phyloP scores from a whole-genome alignment of 2,888 invertebrate species.

The Nebria brevicollis region DNA sequence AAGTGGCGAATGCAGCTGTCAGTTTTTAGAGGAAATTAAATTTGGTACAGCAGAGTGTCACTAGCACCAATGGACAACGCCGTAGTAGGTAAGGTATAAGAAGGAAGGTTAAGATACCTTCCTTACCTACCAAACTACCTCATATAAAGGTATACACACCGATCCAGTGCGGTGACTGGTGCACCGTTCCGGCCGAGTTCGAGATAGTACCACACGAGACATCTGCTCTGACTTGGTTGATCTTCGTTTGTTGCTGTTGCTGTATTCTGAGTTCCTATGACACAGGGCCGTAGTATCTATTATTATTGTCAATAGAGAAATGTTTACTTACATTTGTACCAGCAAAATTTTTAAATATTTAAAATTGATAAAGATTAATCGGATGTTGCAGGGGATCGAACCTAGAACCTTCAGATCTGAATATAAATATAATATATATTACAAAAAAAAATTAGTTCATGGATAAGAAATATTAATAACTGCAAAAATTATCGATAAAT shows the following conservation, averaged over 20 bases:
- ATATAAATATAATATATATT: too few relatives aligned
- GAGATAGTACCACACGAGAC: slow-evolving; percentile 6
- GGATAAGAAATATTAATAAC: too few relatives aligned
- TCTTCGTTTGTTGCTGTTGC: neutral
- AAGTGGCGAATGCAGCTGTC: slow-evolving; percentile 10
- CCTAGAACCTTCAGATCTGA: too few relatives aligned
- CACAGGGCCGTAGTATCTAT: neutral
- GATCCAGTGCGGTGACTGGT: neutral
- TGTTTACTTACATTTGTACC: too few relatives aligned
- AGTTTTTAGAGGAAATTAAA: slow-evolving; percentile 18
- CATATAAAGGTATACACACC: neutral
- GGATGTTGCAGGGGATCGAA: too few relatives aligned
- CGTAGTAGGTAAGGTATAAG: neutral
- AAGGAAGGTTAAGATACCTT: neutral
- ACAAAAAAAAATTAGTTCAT: too few relatives aligned
- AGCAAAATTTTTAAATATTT: too few relatives aligned
- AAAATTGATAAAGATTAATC: too few relatives aligned
- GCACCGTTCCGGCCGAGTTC: neutral
- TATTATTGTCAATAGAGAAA: neutral
- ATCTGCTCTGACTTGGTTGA: slow-evolving; percentile 5
- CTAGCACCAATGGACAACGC: slow-evolving; percentile 8
- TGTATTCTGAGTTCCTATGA: neutral
- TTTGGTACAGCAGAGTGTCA: slow-evolving; percentile 13
- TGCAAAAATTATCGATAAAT: too few relatives aligned
- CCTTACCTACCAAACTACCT: neutral